Evolutionary conservation across 2,113 vertebrate genomes (phyloP), one percentile per base, ranked within the genome.

Genomic region (Chaetodon trifascialis): DNA sequence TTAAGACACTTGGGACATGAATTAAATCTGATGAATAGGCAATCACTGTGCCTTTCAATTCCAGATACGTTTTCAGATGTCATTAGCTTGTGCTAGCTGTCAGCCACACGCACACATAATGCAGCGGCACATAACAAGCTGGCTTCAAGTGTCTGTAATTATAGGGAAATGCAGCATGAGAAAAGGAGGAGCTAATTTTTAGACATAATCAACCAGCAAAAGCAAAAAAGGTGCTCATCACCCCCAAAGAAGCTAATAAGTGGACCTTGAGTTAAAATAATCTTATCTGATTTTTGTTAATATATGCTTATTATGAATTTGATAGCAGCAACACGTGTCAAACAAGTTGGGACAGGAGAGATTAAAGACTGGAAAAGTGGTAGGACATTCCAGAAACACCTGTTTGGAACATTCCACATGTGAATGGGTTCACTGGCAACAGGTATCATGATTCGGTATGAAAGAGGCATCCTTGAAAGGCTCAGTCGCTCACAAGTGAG

Each of bases 1-100:
- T 79, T 14, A 75, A 82, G 40, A 75, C 77, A 81, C 67, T 60
- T 21, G 47, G 30, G 34, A 10, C 55, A 56, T 60, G n/a, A 84
- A 71, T 72, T 63, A 36, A 52, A 65, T 67, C 42, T 67, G 59
- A 55, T 63, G 44, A 88, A 70, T 47, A 34, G 21, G 49, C 4
- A 75, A 78, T 82, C 62, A 47, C 16, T 21, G 30, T 30, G 6
- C 42, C 67, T 42, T 51, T 70, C 71, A 56, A 14, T 67, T 56
- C 12, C 17, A 52, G 63, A 81, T 42, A 66, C 19, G 52, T 21
- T 56, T 52, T 30, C 55, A 63, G 23, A 67, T 54, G 5, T 19
- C 12, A 47, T 58, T 51, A 7, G 63, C 10, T 44, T 49, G 59
- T 30, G 30, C 42, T n/a, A 44, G 9, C 51, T 72, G 0, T 49